Evolutionary conservation across 2,113 vertebrate genomes (phyloP).

Genomic region (Hypocryptadius cinnamomeus): DNA sequence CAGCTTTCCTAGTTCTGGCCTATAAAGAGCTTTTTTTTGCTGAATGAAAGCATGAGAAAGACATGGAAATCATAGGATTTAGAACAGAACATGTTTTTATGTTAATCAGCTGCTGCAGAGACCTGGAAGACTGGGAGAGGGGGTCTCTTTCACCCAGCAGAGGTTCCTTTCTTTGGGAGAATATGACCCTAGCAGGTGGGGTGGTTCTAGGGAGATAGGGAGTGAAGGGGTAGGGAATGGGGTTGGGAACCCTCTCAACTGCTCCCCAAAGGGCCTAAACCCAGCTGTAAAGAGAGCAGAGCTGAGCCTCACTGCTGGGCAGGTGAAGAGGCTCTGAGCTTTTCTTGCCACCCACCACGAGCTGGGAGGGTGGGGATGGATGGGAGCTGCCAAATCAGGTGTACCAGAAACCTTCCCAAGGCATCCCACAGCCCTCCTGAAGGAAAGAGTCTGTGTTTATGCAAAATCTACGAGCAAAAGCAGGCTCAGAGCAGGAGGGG

Average conservation of each 20-base stretch:
- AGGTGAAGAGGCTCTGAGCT: rapidly evolving
- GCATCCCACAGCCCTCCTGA: background rate
- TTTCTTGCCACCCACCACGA: background rate
- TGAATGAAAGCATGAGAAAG: background rate
- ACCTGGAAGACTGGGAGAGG: background rate
- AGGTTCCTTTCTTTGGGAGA: background rate
- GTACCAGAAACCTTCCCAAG: background rate
- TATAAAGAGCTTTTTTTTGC: background rate
- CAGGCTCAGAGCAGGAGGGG: background rate
- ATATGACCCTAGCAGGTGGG: background rate
- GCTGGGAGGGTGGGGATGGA: background rate
- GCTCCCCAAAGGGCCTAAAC: background rate
- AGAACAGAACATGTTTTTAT: background rate
- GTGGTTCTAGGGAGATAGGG: background rate
- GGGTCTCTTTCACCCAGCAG: background rate
- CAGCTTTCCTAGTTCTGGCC: background rate
- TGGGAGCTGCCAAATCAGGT: background rate
- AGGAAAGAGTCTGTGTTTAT: background rate
- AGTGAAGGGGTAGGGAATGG: background rate
- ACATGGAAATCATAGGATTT: background rate
- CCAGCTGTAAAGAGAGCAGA: background rate
- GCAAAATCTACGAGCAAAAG: background rate
- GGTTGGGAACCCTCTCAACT: background rate
- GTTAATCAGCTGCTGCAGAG: background rate
- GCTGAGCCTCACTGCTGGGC: background rate